These are phyloP conservation scores for Holothuria leucospilota DNA, from an alignment of 53 echinoderm and acorn worm species.

Conservation along the genomic window DNA sequence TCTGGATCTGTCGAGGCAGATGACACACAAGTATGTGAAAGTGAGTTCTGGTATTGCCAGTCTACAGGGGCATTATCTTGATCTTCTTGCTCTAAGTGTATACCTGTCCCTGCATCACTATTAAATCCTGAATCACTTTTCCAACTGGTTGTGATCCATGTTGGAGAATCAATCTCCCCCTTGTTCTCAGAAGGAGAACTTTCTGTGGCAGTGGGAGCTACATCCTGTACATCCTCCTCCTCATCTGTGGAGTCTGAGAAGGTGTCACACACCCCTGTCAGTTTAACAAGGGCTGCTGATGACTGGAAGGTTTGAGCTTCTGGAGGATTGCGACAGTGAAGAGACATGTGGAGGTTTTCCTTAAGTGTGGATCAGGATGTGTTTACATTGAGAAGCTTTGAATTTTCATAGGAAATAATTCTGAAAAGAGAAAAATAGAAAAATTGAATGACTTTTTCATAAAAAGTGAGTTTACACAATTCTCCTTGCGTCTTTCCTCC, in stretches of 20 bases:
- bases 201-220: background rate
- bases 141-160: constrained; percentile 75
- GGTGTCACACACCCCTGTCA: constrained; percentile 48
- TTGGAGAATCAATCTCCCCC: constrained; percentile 27
- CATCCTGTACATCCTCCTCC: constrained; percentile 24
- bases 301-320: constrained; percentile 34
- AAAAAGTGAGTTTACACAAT: no score
- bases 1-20: no score
- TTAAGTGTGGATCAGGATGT: no score
- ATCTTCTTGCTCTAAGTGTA: constrained; percentile 29
- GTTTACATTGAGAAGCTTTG: no score
- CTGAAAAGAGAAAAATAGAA: no score
- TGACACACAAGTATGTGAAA: no score
- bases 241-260: constrained; percentile 23
- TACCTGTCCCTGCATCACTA: constrained; percentile 47
- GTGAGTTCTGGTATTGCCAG: background rate
- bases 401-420: no score
- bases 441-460: no score
- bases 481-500: no score
- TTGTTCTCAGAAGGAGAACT: constrained; percentile 18
- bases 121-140: constrained; percentile 77
- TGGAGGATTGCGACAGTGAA: background rate
- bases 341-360: constrained; percentile 17
- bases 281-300: constrained; percentile 40
- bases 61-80: background rate